Evolutionary conservation across 2,797 vertebrate species (phyloP), one percentile per base, ranked within the genome.

Genomic region (Rhinophrynus dorsalis): DNA sequence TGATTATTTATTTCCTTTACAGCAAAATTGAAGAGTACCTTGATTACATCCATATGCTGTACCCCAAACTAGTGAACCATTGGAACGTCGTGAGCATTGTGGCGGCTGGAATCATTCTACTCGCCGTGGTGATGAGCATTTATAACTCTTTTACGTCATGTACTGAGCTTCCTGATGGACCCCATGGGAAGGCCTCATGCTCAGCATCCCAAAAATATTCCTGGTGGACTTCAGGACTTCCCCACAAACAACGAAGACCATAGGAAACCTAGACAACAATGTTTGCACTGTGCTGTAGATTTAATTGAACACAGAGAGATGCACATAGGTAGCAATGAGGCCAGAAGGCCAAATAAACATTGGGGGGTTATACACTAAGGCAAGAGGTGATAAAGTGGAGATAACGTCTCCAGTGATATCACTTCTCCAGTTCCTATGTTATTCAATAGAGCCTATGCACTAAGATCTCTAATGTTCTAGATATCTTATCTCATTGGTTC

Each of bases 1-100:
- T 27, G 8, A 20, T 9, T 11, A 11, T 57, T 77, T 81, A 80
- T 82, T 75, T 18, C 44, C 77, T 81, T 86, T 82, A 68, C 87
- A 92, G 90, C 82, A 92, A 88, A 90, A 78, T 91, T 84, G 87
- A 91, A 83, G 88, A 88, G 72, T 24, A 89, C 78, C 42, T 88
- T 70, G 85, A 85, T 69, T 90, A 88, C 77, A 74, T 91, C 79
- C 84, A 90, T 75, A 84, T 91, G 84, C 77, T 86, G 68, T 91
- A 85, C 73, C 87, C 90, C 75, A 91, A 90, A 79, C 66, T 90
- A 68, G 83, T 87, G 75, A 87, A 83, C 74, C 89, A 91, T 75
- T 90, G 89, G 89, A 88, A 86, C 29, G 81, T 86, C 72, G 21
- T 90, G 48, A 90, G 88, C 87, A 84, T 91, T 59, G 77, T 89